Evolutionary conservation across 2,113 vertebrate species (phyloP).

Genomic region (Lynx canadensis): DNA sequence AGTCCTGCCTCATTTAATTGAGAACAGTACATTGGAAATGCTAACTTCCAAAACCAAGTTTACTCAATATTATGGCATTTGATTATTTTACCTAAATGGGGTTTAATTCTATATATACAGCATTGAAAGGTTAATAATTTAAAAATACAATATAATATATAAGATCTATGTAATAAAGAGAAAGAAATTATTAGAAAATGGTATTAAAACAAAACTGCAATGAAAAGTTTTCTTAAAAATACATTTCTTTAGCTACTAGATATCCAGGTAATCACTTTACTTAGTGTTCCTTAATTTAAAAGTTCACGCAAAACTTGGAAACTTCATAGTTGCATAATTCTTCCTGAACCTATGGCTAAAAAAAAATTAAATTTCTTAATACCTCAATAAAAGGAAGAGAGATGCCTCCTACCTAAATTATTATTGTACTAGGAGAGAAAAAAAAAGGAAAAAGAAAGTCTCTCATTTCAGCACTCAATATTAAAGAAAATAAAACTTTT

Average conservation of each 20-base stretch:
- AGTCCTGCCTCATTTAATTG: constrained; percentile 44
- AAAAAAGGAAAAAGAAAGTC: neutral
- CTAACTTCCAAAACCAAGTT: neutral
- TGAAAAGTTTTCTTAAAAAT: constrained; percentile 2
- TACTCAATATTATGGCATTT: constrained; percentile 12
- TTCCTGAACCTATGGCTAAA: neutral
- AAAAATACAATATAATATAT: neutral
- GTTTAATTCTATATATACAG: neutral
- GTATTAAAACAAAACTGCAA: constrained; percentile 25
- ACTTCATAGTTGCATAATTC: neutral
- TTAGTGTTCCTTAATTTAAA: neutral
- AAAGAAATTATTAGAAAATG: constrained; percentile 34
- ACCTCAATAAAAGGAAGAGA: neutral
- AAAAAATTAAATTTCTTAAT: neutral
- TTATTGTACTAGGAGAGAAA: neutral
- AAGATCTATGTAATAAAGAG: neutral
- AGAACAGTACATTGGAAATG: constrained; percentile 16
- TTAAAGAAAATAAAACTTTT: constrained; percentile 14
- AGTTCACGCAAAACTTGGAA: neutral
- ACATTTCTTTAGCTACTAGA: neutral
- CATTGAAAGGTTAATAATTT: constrained; percentile 14
- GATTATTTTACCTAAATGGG: neutral
- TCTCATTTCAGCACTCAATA: neutral
- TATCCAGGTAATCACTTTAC: neutral
- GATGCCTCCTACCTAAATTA: neutral